Conservation (phyloP, 2,888 invertebrate species). For the Cosmia trapezina region DNA sequence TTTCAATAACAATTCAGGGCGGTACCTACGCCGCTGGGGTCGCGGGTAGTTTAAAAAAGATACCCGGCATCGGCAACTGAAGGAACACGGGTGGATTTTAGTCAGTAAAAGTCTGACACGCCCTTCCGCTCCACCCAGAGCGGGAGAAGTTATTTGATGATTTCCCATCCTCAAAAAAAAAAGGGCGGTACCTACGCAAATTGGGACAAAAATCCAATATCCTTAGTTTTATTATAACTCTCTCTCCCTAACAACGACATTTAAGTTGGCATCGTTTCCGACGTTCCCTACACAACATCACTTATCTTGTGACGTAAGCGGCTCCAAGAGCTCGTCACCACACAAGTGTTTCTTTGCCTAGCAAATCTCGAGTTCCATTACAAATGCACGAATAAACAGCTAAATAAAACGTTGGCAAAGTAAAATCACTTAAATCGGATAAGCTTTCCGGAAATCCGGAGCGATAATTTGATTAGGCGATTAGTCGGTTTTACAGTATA, state of each 20-base stretch:
- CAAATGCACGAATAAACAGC: slow-evolving; percentile 8
- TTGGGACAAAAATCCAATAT: slow-evolving; percentile 11
- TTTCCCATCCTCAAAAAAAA: too few relatives aligned
- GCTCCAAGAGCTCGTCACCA: slow-evolving; percentile 31
- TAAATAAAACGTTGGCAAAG: slow-evolving; percentile 16
- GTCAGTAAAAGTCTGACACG: too few relatives aligned
- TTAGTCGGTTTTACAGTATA: slow-evolving; percentile 1
- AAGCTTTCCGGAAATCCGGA: background rate
- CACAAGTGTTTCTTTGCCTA: slow-evolving; percentile 40
- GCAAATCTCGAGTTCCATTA: slow-evolving; percentile 24
- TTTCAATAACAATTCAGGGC: slow-evolving; percentile 15
- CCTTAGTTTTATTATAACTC: slow-evolving; percentile 2
- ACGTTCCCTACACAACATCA: slow-evolving; percentile 22
- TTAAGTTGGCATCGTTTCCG: slow-evolving; percentile 37
- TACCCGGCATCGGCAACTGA: too few relatives aligned
- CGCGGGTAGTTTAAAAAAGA: too few relatives aligned
- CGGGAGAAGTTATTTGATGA: too few relatives aligned
- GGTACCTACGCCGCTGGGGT: background rate
- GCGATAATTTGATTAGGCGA: background rate
- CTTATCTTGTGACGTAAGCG: slow-evolving; percentile 50
- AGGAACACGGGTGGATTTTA: too few relatives aligned
- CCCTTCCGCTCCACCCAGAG: too few relatives aligned
- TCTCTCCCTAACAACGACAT: slow-evolving; percentile 7
- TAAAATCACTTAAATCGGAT: slow-evolving; percentile 1
- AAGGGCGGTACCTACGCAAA: background rate